Conservation (phyloP, 2,797 vertebrate species). For the Scolopax rusticola region DNA sequence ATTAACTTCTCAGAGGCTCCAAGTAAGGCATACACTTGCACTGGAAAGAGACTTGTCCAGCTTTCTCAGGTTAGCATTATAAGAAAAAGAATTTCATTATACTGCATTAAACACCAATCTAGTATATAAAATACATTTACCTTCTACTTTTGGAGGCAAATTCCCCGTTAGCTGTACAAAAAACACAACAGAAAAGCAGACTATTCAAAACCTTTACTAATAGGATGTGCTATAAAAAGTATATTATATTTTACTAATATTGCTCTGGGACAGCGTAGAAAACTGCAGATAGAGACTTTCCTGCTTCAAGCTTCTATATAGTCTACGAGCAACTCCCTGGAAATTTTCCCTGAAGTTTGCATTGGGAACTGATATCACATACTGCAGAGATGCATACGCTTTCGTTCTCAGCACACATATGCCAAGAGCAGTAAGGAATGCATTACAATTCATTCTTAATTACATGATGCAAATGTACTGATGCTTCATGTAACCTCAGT, state of each 20-base stretch:
- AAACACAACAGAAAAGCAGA: background rate
- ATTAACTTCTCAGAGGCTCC: background rate
- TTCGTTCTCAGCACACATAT: background rate
- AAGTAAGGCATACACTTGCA: background rate
- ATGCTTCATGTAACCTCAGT: background rate
- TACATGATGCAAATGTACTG: background rate
- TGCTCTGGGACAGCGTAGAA: background rate
- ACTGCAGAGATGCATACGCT: background rate
- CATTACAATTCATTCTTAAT: background rate
- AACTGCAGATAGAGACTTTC: background rate
- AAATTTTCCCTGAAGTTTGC: background rate
- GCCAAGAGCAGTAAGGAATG: background rate
- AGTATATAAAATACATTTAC: background rate
- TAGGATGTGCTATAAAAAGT: background rate
- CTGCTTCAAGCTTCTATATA: background rate
- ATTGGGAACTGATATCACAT: background rate
- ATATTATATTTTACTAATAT: background rate
- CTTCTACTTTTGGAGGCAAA: background rate
- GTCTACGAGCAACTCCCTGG: background rate
- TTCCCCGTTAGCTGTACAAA: background rate
- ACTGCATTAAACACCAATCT: background rate
- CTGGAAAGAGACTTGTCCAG: background rate
- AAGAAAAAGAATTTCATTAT: background rate
- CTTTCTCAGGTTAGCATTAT: background rate
- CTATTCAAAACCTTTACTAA: background rate